phyloP scores from a whole-genome alignment of 2,888 invertebrate species.

The Syrphus vitripennis region DNA sequence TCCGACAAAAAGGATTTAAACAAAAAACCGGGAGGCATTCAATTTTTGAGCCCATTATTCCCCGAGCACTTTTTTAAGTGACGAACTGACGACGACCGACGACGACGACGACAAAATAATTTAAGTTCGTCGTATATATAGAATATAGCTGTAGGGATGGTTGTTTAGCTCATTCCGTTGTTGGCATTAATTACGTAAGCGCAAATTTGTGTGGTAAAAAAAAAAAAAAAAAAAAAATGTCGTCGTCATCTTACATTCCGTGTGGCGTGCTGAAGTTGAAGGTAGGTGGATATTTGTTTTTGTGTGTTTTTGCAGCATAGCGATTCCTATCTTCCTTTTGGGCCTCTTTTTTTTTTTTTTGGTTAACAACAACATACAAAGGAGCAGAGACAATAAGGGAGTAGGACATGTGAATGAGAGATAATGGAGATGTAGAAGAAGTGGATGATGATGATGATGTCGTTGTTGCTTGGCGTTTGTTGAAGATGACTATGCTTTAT shows the following conservation, averaged over 20 bases:
- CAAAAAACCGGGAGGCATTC: constrained; percentile 4
- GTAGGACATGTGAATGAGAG: constrained; percentile 23
- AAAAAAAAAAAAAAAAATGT: not conserved
- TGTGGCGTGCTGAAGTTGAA: constrained; percentile 5
- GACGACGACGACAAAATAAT: not conserved
- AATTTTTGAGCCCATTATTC: constrained; percentile 30
- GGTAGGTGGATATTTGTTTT: constrained; percentile 1
- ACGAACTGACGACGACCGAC: constrained; percentile 11
- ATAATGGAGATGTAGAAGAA: constrained; percentile 30
- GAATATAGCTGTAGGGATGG: not conserved
- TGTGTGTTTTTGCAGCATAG: not conserved
- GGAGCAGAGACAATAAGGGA: constrained; percentile 40
- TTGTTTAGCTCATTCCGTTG: constrained; percentile 5
- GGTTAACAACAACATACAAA: not conserved
- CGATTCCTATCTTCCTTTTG: constrained; percentile 9
- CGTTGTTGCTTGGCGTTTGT: constrained; percentile 15
- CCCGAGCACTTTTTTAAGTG: constrained; percentile 25
- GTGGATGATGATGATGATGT: constrained; percentile 45
- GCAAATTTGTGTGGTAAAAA: constrained; percentile 34
- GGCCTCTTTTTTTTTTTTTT: no score
- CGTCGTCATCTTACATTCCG: constrained; percentile 9
- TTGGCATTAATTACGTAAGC: constrained; percentile 68
- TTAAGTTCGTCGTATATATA: not conserved
- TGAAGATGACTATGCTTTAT: constrained; percentile 23
- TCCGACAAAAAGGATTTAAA: constrained; percentile 34